These are phyloP conservation scores for Astreopora myriophthalma DNA, from an alignment of 64 coral and sea anemone species.

Conservation along the genomic window DNA sequence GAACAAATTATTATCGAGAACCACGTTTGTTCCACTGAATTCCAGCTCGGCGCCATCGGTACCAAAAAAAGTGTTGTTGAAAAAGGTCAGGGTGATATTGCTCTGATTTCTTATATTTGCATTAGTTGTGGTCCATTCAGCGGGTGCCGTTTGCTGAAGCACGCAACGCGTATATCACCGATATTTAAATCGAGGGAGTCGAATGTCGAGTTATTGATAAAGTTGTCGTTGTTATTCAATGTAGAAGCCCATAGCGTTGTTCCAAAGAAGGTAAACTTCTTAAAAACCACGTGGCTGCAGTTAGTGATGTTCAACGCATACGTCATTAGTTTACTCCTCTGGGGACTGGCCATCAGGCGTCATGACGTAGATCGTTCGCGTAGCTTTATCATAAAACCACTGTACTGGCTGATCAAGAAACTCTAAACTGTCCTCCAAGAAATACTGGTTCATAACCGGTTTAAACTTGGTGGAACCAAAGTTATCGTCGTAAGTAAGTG, in stretches of 20 bases:
- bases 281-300: conserved; percentile 9
- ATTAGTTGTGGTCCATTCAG: conserved; percentile 34
- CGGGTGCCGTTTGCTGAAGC: not conserved
- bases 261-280: conserved; percentile 48
- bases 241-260: conserved; percentile 8
- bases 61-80: conserved; percentile 83
- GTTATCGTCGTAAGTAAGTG: conserved; percentile 71
- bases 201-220: conserved; percentile 41
- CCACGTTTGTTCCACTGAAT: conserved; percentile 61
- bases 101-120: not conserved
- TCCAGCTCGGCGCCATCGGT: conserved; percentile 83
- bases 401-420: conserved; percentile 72
- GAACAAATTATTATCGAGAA: conserved; percentile 83
- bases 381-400: conserved; percentile 73
- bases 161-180: conserved; percentile 45
- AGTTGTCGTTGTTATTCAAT: not conserved
- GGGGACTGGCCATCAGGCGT: conserved; percentile 37
- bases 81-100: not conserved
- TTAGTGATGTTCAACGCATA: conserved; percentile 62
- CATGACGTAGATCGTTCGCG: conserved; percentile 70
- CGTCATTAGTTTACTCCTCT: conserved; percentile 63
- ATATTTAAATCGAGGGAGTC: conserved; percentile 30
- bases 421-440: conserved; percentile 84
- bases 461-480: conserved; percentile 71
- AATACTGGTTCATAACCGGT: conserved; percentile 67